Percentiles rank a stretch among this genome's conserved stretches.
These are phyloP conservation scores for Macaria notata DNA, from an alignment of 2,888 invertebrate species.

Conservation along the genomic window DNA sequence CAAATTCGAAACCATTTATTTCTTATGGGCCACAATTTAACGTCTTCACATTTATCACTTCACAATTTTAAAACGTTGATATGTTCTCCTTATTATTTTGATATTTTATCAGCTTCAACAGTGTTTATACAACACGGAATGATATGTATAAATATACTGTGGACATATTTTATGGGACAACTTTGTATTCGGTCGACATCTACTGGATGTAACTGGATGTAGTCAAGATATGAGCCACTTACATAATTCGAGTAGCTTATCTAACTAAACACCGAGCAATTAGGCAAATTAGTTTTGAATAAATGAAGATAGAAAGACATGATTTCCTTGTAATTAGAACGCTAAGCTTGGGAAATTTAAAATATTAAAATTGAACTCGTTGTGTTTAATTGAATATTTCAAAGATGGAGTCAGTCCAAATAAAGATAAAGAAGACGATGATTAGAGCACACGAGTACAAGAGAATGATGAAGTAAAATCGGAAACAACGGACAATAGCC, in stretches of 20 bases:
- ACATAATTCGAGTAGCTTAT: slow-evolving; percentile 10
- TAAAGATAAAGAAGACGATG: slow-evolving; percentile 31
- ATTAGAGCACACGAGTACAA: slow-evolving; percentile 41
- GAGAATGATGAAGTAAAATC: slow-evolving; percentile 55
- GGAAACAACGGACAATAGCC: slow-evolving; percentile 62
- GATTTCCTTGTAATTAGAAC: not conserved
- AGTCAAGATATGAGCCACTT: slow-evolving; percentile 4
- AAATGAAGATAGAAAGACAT: not conserved
- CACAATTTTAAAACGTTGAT: slow-evolving; percentile 15
- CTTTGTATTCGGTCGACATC: slow-evolving; percentile 1
- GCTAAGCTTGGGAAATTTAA: not conserved
- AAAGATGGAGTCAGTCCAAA: slow-evolving; percentile 13
- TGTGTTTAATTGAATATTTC: slow-evolving; percentile 5
- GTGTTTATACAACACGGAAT: not conserved
- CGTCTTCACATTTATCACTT: slow-evolving; percentile 23
- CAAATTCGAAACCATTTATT: slow-evolving; percentile 49
- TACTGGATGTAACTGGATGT: slow-evolving; percentile 11
- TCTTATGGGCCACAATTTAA: slow-evolving; percentile 25
- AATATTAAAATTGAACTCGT: no score
- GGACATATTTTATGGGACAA: slow-evolving; percentile 5
- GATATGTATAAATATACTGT: not conserved
- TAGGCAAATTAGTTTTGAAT: slow-evolving; percentile 1
- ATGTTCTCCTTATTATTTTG: not conserved
- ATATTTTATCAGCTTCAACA: not conserved
- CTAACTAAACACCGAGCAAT: slow-evolving; percentile 1